Evolutionary conservation across 2,113 vertebrate species (phyloP).

Genomic region (Polypterus senegalus): DNA sequence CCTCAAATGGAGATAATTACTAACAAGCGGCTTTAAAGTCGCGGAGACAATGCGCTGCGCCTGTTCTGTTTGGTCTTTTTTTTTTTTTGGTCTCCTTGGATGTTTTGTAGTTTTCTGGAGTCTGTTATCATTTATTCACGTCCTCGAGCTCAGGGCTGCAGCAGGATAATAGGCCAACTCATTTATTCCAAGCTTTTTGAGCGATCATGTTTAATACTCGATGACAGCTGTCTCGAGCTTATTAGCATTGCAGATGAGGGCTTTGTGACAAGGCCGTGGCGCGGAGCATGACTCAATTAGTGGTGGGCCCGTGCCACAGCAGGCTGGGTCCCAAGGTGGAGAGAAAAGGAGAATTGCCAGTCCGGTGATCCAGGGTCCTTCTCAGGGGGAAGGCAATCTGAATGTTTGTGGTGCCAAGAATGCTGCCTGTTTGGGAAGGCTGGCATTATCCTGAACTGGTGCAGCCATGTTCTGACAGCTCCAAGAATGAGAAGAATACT

Average conservation of each 20-base stretch:
- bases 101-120: slow-evolving; percentile 20
- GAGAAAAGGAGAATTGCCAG: too few relatives aligned
- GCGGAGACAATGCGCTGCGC: slow-evolving; percentile 22
- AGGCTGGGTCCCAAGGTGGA: background rate
- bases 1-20: too few relatives aligned
- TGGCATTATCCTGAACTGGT: too few relatives aligned
- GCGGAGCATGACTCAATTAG: slow-evolving; percentile 7
- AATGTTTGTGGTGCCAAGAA: too few relatives aligned
- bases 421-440: too few relatives aligned
- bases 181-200: slow-evolving; percentile 47
- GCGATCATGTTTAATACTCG: slow-evolving; percentile 31
- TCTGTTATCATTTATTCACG: slow-evolving; percentile 45
- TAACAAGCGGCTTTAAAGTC: slow-evolving; percentile 10
- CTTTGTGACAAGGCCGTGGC: background rate
- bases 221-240: slow-evolving; percentile 47
- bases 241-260: slow-evolving; percentile 54
- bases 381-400: too few relatives aligned
- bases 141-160: slow-evolving; percentile 35
- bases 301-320: background rate
- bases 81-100: slow-evolving; percentile 23
- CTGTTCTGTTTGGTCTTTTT: slow-evolving; percentile 14
- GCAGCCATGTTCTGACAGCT: too few relatives aligned
- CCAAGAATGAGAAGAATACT: too few relatives aligned
- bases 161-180: slow-evolving; percentile 49
- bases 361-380: too few relatives aligned